phyloP scores from a whole-genome alignment of 1,140 invertebrate genomes.

The Prorops nasuta region DNA sequence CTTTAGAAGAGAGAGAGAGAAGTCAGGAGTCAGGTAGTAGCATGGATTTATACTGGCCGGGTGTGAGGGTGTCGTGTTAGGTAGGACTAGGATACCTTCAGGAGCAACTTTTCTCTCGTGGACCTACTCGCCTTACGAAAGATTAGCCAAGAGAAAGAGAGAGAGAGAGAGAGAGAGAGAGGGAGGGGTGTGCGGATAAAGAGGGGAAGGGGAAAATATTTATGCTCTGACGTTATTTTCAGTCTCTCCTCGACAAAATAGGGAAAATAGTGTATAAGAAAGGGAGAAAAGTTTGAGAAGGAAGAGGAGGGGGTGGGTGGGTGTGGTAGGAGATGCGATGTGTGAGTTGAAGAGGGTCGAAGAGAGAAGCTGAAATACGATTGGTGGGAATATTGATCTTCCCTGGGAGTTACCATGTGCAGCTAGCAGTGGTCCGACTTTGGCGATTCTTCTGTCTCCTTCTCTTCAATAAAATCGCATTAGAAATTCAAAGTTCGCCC shows the following conservation, averaged over 20 bases:
- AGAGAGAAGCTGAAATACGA: constrained; percentile 33
- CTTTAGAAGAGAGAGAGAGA: no score
- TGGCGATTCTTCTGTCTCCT: constrained; percentile 25
- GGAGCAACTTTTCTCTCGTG: no score
- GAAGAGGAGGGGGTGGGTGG: neutral
- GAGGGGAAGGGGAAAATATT: neutral
- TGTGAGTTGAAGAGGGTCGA: neutral
- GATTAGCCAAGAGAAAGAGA: neutral
- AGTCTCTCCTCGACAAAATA: neutral
- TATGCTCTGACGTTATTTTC: no score
- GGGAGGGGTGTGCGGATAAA: neutral
- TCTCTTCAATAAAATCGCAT: no score
- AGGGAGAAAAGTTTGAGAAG: neutral
- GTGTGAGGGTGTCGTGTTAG: no score
- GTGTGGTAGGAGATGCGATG: neutral
- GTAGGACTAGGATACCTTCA: no score
- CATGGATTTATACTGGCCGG: no score
- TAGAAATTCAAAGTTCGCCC: no score
- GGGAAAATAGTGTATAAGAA: neutral
- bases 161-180: constrained; percentile 4
- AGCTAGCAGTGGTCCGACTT: constrained; percentile 30
- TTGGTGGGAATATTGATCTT: constrained; percentile 40
- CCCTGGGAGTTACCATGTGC: constrained; percentile 31
- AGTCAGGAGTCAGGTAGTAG: no score
- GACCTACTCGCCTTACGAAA: no score